Conservation (phyloP, 2,888 invertebrate species). For the Drosophila longiperda region DNA sequence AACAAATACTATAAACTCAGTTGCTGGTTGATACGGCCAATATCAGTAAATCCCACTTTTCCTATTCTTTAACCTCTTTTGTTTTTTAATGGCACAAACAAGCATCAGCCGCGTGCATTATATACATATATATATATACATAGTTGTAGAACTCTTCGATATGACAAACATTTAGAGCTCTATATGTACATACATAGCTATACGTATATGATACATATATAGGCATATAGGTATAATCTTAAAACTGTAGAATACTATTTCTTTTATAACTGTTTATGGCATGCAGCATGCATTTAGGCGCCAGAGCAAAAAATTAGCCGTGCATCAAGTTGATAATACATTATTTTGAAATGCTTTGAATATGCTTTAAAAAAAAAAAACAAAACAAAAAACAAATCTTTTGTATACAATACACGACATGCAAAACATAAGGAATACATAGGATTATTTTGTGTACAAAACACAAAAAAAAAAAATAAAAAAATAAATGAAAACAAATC, state of each 20-base stretch:
- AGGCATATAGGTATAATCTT: slow-evolving; percentile 24
- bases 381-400: slow-evolving; percentile 34
- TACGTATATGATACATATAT: slow-evolving; percentile 37
- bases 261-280: slow-evolving; percentile 47
- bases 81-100: slow-evolving; percentile 41
- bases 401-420: slow-evolving; percentile 64
- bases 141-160: slow-evolving; percentile 40
- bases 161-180: slow-evolving; percentile 70
- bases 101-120: slow-evolving; percentile 39
- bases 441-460: slow-evolving; percentile 46
- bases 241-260: slow-evolving; percentile 47
- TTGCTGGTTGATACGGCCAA: slow-evolving; percentile 39
- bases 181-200: slow-evolving; percentile 57
- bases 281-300: slow-evolving; percentile 58
- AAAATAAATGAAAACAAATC: not conserved
- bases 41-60: slow-evolving; percentile 30
- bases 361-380: slow-evolving; percentile 77
- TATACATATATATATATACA: slow-evolving; percentile 10
- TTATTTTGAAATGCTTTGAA: slow-evolving; percentile 75
- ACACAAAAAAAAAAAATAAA: slow-evolving; percentile 20
- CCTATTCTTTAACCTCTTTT: slow-evolving; percentile 8
- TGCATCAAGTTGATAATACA: slow-evolving; percentile 44
- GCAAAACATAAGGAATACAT: slow-evolving; percentile 40
- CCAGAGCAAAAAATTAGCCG: slow-evolving; percentile 37
- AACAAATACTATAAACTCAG: slow-evolving; percentile 24